Percentiles rank a stretch among this genome's conserved stretches.
Conservation (phyloP, 2,888 invertebrate species). For the Cinara cedri region DNA sequence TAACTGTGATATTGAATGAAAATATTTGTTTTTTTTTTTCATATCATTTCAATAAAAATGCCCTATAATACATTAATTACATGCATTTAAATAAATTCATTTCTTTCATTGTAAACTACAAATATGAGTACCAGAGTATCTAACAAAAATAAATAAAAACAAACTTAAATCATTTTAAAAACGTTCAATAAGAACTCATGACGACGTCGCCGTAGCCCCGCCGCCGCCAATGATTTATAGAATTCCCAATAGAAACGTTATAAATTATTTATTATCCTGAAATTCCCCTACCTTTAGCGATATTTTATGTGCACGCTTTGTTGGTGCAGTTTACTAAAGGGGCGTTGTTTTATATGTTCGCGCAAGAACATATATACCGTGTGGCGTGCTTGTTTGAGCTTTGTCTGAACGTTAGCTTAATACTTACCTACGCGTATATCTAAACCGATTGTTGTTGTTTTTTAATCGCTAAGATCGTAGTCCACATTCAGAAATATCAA, state of each 20-base stretch:
- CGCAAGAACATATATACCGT: background rate
- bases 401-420: background rate
- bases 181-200: slow-evolving; percentile 15
- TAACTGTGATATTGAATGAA: no score
- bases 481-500: no score
- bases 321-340: slow-evolving; percentile 18
- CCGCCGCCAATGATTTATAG: slow-evolving; percentile 32
- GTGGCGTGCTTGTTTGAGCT: slow-evolving; percentile 23
- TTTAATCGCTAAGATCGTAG: no score
- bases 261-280: slow-evolving; percentile 43
- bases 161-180: slow-evolving; percentile 32
- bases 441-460: background rate
- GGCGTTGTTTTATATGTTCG: background rate
- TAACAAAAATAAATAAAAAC: background rate
- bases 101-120: background rate
- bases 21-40: no score
- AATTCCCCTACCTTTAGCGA: slow-evolving; percentile 15
- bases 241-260: slow-evolving; percentile 27
- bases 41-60: no score
- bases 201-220: background rate
- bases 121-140: background rate
- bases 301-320: slow-evolving; percentile 4
- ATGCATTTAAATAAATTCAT: background rate
- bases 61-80: background rate
- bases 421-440: background rate